Evolutionary conservation across 2,113 vertebrate species (phyloP), one percentile per base, ranked within the genome.

Genomic region (Ramphastos sulfuratus): DNA sequence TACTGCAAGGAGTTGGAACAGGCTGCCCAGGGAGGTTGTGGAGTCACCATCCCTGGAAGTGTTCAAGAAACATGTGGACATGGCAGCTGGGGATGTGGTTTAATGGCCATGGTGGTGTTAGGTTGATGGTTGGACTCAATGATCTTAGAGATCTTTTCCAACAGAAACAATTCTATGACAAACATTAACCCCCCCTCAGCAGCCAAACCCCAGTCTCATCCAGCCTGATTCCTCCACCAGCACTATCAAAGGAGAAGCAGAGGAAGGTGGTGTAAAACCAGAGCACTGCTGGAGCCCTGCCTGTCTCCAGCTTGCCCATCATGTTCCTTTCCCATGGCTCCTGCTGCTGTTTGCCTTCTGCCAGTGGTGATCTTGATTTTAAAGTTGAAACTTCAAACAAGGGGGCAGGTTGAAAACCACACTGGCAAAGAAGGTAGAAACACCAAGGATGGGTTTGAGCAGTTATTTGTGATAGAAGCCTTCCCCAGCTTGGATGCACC

Each of bases 311-410:
- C 21, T 75, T 33, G 7, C 35, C 42, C 61, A 20, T 8, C 37
- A 1, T 66, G 31, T 39, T 6, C 69, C 28, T 30, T 6, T 21
- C 8, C 70, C 24, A 4, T 1, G 6, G 74, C 52, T 79, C 56
- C 70, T 63, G 55, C 89, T 63, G 48, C 67, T 4, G 1, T 39
- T n/a, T 2, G 0, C 35, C 30, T 35, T 25, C n/a, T 44, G 67
- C 5, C 64, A 6, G 31, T 15, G 5, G 12, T 9, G 15, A 52
- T 9, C 46, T 35, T 2, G 0, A 2, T 7, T 48, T 63, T 21
- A 37, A 44, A 52, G 31, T 30, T 50, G 24, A 13, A 60, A 11
- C 28, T 39, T 24, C 35, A 59, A 18, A n/a, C 24, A 5, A 81
- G 5, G 15, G 18, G 15, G 2, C 63, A 67, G 35, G 35, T 75